Conservation (phyloP, 1,140 invertebrate species). For the Araneus ventricosus region DNA sequence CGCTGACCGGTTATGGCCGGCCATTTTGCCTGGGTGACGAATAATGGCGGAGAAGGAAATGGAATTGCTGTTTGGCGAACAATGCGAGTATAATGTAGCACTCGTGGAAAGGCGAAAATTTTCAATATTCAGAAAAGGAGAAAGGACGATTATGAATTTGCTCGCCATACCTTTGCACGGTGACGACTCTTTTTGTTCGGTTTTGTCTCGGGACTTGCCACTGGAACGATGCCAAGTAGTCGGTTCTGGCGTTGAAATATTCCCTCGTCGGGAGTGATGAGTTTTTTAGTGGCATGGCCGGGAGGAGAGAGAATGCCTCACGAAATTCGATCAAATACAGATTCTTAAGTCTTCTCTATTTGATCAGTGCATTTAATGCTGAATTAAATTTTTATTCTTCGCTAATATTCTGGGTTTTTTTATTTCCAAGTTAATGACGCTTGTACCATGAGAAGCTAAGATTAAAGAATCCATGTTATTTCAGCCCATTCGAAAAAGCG, state of each 20-base stretch:
- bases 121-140: conserved; percentile 35
- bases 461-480: too few relatives aligned
- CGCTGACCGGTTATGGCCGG: conserved; percentile 67
- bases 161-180: conserved; percentile 41
- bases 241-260: conserved; percentile 9
- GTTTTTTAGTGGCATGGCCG: neutral
- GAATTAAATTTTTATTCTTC: too few relatives aligned
- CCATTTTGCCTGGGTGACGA: conserved; percentile 56
- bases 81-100: conserved; percentile 59
- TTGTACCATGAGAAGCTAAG: too few relatives aligned
- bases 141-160: conserved; percentile 62
- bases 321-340: too few relatives aligned
- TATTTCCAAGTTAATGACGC: too few relatives aligned
- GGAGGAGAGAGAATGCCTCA: neutral
- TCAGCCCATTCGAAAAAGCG: too few relatives aligned
- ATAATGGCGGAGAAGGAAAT: conserved; percentile 64
- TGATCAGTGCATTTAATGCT: neutral
- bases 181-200: conserved; percentile 19
- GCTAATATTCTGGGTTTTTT: too few relatives aligned
- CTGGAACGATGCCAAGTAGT: conserved; percentile 44
- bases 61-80: conserved; percentile 65
- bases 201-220: neutral
- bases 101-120: conserved; percentile 58
- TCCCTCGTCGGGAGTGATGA: neutral
- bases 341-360: neutral